phyloP scores from a whole-genome alignment of 2,888 invertebrate genomes.

The Mayetiola destructor region DNA sequence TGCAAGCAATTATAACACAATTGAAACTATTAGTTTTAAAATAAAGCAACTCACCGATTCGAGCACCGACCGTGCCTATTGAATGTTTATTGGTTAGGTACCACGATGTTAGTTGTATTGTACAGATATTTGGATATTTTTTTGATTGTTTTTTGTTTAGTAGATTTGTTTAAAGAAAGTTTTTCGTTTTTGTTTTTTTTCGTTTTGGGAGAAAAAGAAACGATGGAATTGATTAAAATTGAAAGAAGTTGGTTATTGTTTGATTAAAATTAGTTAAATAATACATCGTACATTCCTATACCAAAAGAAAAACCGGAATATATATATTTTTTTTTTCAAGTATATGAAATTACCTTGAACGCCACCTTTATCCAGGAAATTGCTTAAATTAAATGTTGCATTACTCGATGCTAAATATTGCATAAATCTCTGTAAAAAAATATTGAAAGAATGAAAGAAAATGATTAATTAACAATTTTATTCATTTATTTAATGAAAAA shows the following conservation, averaged over 20 bases:
- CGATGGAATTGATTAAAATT: background rate
- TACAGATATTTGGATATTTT: background rate
- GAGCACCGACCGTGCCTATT: conserved; percentile 42
- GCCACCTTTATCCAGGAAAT: conserved; percentile 94
- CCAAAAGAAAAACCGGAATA: too few species aligned
- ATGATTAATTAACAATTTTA: background rate
- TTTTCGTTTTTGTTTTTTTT: background rate
- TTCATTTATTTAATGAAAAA: background rate
- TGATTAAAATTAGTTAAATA: background rate
- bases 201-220: too few species aligned
- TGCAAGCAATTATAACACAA: too few species aligned
- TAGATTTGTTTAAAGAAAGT: background rate
- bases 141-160: background rate
- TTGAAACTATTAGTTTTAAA: background rate
- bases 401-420: conserved; percentile 99
- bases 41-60: conserved; percentile 19
- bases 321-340: background rate
- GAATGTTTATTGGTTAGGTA: conserved; percentile 15
- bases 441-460: conserved; percentile 17
- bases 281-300: background rate
- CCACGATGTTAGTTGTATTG: conserved; percentile 5
- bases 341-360: conserved; percentile 67
- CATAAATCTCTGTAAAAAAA: conserved; percentile 81
- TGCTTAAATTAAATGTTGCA: conserved; percentile 95
- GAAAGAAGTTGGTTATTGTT: background rate